phyloP scores from a whole-genome alignment of 2,797 vertebrate species.

The Phalanger gymnotis region DNA sequence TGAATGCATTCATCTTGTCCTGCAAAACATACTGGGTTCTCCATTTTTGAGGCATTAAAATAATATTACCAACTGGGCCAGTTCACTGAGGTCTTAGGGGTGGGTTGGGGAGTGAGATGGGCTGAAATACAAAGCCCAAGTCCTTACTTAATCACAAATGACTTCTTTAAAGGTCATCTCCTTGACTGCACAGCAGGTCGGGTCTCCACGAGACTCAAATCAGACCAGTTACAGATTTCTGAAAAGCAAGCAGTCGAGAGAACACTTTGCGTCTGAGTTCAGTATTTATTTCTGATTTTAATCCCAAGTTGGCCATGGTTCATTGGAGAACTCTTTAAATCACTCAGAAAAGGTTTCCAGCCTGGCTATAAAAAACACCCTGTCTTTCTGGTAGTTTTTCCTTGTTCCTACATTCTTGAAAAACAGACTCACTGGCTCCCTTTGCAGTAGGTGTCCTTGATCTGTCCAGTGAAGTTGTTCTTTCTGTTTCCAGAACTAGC shows the following conservation, averaged over 20 bases:
- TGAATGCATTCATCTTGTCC: not conserved
- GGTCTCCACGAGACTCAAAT: slow-evolving; percentile 62
- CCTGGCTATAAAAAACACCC: slow-evolving; percentile 57
- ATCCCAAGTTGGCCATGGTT: slow-evolving; percentile 67
- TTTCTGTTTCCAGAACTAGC: slow-evolving; percentile 54
- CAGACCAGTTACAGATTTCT: slow-evolving; percentile 58
- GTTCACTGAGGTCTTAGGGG: slow-evolving; percentile 48
- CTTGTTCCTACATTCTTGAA: slow-evolving; percentile 69
- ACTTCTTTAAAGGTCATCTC: slow-evolving; percentile 65
- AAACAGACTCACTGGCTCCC: slow-evolving; percentile 63
- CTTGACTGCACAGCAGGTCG: slow-evolving; percentile 52
- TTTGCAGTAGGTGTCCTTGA: slow-evolving; percentile 59
- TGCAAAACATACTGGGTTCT: not conserved
- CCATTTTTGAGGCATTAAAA: slow-evolving; percentile 39
- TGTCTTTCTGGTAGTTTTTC: slow-evolving; percentile 65
- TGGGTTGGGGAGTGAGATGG: not conserved
- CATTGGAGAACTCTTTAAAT: slow-evolving; percentile 68
- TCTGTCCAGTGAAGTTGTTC: slow-evolving; percentile 59
- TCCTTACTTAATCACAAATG: slow-evolving; percentile 62
- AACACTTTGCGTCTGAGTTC: slow-evolving; percentile 59
- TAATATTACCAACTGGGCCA: slow-evolving; percentile 11
- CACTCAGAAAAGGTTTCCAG: slow-evolving; percentile 64
- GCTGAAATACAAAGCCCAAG: not conserved
- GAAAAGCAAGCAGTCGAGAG: slow-evolving; percentile 57
- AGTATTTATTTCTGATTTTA: slow-evolving; percentile 66